A percentile compares a stretch with the other conserved stretches of the same genome.
These are phyloP conservation scores for Drosophila asahinai DNA, from an alignment of 1,140 invertebrate genomes.

Conservation along the genomic window DNA sequence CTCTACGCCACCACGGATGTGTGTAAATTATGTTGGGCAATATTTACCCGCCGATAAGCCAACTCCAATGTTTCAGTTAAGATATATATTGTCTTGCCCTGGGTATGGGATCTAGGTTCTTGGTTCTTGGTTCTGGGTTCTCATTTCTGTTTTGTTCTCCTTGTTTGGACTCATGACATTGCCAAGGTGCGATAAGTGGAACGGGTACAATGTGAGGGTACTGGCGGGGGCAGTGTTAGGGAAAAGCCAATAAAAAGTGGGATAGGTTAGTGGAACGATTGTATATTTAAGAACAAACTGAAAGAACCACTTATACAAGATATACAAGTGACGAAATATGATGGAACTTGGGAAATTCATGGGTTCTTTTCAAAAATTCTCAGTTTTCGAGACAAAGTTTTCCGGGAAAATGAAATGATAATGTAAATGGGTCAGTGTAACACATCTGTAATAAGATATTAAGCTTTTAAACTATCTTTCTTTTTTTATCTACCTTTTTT, in stretches of 20 bases:
- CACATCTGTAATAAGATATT: neutral
- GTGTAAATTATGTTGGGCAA: slow-evolving; percentile 80
- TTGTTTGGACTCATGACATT: slow-evolving; percentile 52
- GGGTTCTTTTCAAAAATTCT: neutral
- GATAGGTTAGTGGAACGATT: slow-evolving; percentile 61
- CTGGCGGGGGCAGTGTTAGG: slow-evolving; percentile 13
- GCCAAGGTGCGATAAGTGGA: slow-evolving; percentile 51
- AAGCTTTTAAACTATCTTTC: neutral
- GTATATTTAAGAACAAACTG: slow-evolving; percentile 16
- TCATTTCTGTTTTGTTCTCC: slow-evolving; percentile 7
- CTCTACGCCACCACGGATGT: slow-evolving; percentile 15
- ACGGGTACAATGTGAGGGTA: neutral
- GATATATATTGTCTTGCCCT: slow-evolving; percentile 43
- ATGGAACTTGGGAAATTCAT: neutral
- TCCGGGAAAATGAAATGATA: too few species aligned
- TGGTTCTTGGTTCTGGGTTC: slow-evolving; percentile 4
- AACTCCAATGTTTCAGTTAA: slow-evolving; percentile 64
- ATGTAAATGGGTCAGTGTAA: neutral
- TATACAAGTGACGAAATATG: slow-evolving; percentile 2
- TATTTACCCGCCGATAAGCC: slow-evolving; percentile 71
- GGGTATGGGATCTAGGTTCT: slow-evolving; percentile 4
- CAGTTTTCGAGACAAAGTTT: neutral
- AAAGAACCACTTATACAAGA: slow-evolving; percentile 1
- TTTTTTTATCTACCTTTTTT: neutral
- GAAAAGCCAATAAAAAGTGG: slow-evolving; percentile 60